Conservation (phyloP, 2,797 vertebrate genomes). For the Lagorchestes hirsutus region DNA sequence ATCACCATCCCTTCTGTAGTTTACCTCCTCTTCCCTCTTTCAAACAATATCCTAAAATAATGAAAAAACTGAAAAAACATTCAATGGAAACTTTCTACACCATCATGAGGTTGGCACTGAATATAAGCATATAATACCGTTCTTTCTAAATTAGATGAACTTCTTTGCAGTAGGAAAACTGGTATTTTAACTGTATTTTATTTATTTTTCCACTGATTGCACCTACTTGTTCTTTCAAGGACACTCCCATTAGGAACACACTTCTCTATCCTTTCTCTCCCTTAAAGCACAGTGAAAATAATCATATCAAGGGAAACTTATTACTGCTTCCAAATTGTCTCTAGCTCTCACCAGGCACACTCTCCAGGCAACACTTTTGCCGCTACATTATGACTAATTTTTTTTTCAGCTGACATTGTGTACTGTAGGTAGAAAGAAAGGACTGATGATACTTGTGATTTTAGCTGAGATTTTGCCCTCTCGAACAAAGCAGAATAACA, state of each 20-base stretch:
- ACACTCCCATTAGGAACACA: slow-evolving; percentile 81
- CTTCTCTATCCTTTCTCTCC: slow-evolving; percentile 75
- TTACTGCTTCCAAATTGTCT: slow-evolving; percentile 83
- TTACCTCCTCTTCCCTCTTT: background rate
- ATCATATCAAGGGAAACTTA: slow-evolving; percentile 84
- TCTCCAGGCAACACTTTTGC: slow-evolving; percentile 82
- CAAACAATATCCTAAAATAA: background rate
- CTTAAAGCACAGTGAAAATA: slow-evolving; percentile 84
- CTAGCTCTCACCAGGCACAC: slow-evolving; percentile 81
- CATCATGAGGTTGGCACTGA: slow-evolving; percentile 54
- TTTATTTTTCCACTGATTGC: slow-evolving; percentile 76
- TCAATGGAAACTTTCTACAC: slow-evolving; percentile 60
- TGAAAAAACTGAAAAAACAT: background rate
- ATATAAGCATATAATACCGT: slow-evolving; percentile 55
- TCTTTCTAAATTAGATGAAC: slow-evolving; percentile 75
- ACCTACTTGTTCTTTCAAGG: slow-evolving; percentile 82
- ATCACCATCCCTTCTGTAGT: background rate
- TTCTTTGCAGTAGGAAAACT: slow-evolving; percentile 74
- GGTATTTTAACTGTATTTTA: slow-evolving; percentile 79
- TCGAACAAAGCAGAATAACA: slow-evolving; percentile 59
- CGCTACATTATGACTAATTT: slow-evolving; percentile 74
- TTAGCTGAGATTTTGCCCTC: slow-evolving; percentile 58
- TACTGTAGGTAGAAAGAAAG: slow-evolving; percentile 72
- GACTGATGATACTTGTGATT: slow-evolving; percentile 62
- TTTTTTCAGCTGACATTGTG: slow-evolving; percentile 79